Conservation (phyloP, 2,888 invertebrate genomes). For the Unio delphinus region DNA sequence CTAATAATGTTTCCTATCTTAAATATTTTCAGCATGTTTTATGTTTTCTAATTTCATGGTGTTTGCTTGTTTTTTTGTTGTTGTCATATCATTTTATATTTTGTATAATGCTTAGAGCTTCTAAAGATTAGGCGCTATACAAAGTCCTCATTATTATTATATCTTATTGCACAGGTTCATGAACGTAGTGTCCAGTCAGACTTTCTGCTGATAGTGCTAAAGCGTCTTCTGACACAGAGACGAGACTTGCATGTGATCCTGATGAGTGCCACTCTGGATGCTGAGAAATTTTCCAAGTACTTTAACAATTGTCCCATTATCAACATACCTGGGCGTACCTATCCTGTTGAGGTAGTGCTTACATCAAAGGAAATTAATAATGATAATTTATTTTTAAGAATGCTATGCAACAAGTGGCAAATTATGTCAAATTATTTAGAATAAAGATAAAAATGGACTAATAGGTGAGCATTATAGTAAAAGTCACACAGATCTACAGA, state of each 20-base stretch:
- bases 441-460: neutral
- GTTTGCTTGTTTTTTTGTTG: too few relatives aligned
- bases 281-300: slow-evolving; percentile 64
- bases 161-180: slow-evolving; percentile 57
- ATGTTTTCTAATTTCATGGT: too few relatives aligned
- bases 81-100: too few relatives aligned
- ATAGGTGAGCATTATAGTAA: neutral
- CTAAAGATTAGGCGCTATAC: too few relatives aligned
- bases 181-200: slow-evolving; percentile 68
- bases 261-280: slow-evolving; percentile 70
- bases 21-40: too few relatives aligned
- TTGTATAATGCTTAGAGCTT: too few relatives aligned
- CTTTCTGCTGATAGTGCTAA: slow-evolving; percentile 65
- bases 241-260: slow-evolving; percentile 63
- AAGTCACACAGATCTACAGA: too few relatives aligned
- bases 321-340: slow-evolving; percentile 65
- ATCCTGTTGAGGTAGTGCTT: slow-evolving; percentile 57
- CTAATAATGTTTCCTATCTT: too few relatives aligned
- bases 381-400: neutral
- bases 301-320: slow-evolving; percentile 66
- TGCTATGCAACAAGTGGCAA: neutral
- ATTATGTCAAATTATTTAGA: too few relatives aligned
- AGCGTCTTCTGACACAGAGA: slow-evolving; percentile 48
- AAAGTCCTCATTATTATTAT: too few relatives aligned
- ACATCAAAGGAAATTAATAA: neutral